phyloP scores from a whole-genome alignment of 1,140 invertebrate species.

The Calliopsis andreniformis region DNA sequence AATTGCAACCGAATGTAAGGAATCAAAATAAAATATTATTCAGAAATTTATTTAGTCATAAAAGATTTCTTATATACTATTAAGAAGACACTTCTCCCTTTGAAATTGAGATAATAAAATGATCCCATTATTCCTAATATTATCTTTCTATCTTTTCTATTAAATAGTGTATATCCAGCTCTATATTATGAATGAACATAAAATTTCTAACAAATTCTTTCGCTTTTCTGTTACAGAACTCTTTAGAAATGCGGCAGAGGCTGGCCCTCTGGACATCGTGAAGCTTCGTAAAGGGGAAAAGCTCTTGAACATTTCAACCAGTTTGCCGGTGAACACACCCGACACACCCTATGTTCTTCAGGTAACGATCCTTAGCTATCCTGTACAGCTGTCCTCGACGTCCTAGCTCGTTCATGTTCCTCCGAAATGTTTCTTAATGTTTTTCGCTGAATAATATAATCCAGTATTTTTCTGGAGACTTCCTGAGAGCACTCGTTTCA shows the following conservation, averaged over 20 bases:
- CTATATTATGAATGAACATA: too few species aligned
- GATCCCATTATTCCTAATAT: too few species aligned
- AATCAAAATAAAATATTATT: too few species aligned
- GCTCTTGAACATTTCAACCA: constrained; percentile 85
- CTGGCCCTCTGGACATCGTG: constrained; percentile 84
- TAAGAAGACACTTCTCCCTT: too few species aligned
- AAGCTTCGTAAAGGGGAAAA: constrained; percentile 84
- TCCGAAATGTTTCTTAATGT: not conserved
- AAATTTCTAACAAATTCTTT: not conserved
- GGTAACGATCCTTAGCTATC: constrained; percentile 71
- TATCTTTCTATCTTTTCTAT: too few species aligned
- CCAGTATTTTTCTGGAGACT: not conserved
- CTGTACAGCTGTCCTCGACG: not conserved
- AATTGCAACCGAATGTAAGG: too few species aligned
- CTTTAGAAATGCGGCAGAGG: constrained; percentile 84
- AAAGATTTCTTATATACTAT: too few species aligned
- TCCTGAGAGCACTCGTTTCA: not conserved
- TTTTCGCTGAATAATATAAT: constrained; percentile 12
- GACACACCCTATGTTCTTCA: constrained; percentile 84
- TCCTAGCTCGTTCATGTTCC: not conserved
- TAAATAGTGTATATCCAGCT: too few species aligned
- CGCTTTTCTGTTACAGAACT: constrained; percentile 80
- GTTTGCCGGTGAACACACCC: constrained; percentile 84
- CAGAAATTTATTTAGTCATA: too few species aligned
- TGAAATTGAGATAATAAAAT: not conserved